Evolutionary conservation across 2,113 vertebrate species (phyloP), one percentile per base, ranked within the genome.

Genomic region (Fulmarus glacialis): DNA sequence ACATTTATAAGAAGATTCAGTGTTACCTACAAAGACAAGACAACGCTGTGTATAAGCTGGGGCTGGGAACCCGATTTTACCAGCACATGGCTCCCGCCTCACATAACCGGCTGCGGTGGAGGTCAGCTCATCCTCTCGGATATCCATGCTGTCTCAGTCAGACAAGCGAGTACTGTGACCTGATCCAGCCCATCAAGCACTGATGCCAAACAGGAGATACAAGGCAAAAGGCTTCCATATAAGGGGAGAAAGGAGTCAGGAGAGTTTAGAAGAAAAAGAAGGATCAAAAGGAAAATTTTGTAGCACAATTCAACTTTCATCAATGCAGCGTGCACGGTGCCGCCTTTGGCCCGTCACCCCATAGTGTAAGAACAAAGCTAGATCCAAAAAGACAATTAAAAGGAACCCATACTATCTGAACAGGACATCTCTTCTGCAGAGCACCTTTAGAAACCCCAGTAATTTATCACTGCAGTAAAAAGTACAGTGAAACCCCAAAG

Each of bases 221-320:
- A 75, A 90, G 22, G 78, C 89, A 92, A 81, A 89, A 47, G 53
- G 74, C 70, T 96, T 91, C 97, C 82, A 89, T 87, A 92, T 79
- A 89, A 91, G 82, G 92, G 68, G 8, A 45, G 52, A 73, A 86
- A 63, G 38, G n/a, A 93, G 59, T 47, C 32, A 3, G 48, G 52
- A 82, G 40, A 42, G 56, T 47, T 91, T 86, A 81, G 47, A 32
- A 62, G 70, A 75, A 85, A 89, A 87, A 82, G 45, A 55, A 72
- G 23, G 56, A 87, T 87, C 68, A 82, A 90, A 89, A 89, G 56
- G 43, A 92, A 53, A 58, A 72, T 70, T 83, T 36, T 67, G 32
- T n/a, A 84, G 58, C 1, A 5, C 19, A 5, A 29, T 82, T 93
- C 67, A 78, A 12, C 47, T 87, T 12, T 38, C 29, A 2, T 70